Percentiles rank a stretch among this genome's conserved stretches.
These are phyloP conservation scores for Drosophila meridionalis DNA, from an alignment of 2,888 invertebrate genomes.

Conservation along the genomic window DNA sequence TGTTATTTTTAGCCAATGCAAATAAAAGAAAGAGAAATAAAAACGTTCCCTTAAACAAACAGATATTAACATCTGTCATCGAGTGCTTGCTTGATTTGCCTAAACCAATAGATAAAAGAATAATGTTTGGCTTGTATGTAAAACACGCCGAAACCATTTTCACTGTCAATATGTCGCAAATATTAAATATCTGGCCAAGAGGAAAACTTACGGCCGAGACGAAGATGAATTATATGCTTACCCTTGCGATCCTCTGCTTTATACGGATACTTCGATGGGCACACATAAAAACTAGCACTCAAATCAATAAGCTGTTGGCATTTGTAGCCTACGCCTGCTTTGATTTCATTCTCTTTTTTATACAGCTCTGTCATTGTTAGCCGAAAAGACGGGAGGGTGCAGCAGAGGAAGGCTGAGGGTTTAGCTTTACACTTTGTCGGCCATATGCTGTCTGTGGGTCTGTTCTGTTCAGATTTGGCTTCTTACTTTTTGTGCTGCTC, in stretches of 20 bases:
- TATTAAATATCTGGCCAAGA: conserved; percentile 13
- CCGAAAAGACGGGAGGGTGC: neutral
- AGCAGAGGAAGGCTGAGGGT: neutral
- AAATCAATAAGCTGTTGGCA: conserved; percentile 56
- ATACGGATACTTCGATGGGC: conserved; percentile 1
- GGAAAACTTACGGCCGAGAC: conserved; percentile 19
- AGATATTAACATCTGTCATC: neutral
- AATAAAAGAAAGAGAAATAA: conserved; percentile 3
- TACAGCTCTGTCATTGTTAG: conserved; percentile 36
- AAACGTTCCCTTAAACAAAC: conserved; percentile 4
- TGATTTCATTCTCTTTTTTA: conserved; percentile 19
- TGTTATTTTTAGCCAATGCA: conserved; percentile 2
- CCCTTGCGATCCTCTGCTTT: conserved; percentile 21
- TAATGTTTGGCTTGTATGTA: neutral
- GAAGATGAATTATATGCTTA: conserved; percentile 34
- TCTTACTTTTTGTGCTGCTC: conserved; percentile 48
- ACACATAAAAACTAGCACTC: conserved; percentile 47
- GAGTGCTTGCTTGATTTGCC: neutral
- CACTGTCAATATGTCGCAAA: conserved; percentile 4
- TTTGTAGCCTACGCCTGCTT: conserved; percentile 15
- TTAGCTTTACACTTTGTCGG: conserved; percentile 45
- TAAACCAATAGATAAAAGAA: neutral
- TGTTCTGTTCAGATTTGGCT: conserved; percentile 5
- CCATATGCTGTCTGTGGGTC: conserved; percentile 55
- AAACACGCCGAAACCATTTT: neutral